phyloP scores from a whole-genome alignment of 2,797 vertebrate species.

The Crocodylus rhombifer region DNA sequence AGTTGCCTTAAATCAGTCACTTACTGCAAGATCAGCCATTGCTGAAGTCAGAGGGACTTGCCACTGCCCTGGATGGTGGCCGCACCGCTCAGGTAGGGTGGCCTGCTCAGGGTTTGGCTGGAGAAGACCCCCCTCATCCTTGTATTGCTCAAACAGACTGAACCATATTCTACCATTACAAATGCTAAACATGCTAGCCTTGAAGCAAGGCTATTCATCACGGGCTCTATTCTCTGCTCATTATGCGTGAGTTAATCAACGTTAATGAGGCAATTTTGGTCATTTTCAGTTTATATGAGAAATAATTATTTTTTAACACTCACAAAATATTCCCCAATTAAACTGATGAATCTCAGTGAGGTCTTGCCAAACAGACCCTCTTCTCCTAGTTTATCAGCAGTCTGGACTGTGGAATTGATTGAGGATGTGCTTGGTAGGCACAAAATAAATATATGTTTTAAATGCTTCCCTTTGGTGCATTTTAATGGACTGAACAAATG shows the following conservation, averaged over 20 bases:
- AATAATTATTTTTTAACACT: slow-evolving; percentile 38
- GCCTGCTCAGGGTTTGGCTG: fast-evolving
- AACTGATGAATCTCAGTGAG: slow-evolving; percentile 53
- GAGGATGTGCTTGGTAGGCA: background rate
- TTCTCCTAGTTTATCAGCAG: background rate
- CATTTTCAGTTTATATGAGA: slow-evolving; percentile 41
- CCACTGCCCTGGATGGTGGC: background rate
- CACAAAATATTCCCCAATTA: slow-evolving; percentile 61
- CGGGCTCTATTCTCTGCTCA: background rate
- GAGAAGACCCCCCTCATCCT: background rate
- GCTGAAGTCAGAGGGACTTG: background rate
- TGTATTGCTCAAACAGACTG: background rate
- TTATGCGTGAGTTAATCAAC: slow-evolving; percentile 24
- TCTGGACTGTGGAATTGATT: background rate
- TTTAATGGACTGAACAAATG: slow-evolving; percentile 52
- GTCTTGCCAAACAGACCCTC: background rate
- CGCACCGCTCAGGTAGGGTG: background rate
- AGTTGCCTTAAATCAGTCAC: background rate
- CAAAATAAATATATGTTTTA: background rate
- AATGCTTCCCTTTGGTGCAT: background rate
- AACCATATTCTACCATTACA: background rate
- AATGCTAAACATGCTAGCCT: fast-evolving
- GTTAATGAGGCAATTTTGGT: slow-evolving; percentile 58
- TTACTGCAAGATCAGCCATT: background rate
- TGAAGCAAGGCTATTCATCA: slow-evolving; percentile 1